Evolutionary conservation across 2,888 invertebrate species (phyloP).

Genomic region (Diadegma fenestrale): DNA sequence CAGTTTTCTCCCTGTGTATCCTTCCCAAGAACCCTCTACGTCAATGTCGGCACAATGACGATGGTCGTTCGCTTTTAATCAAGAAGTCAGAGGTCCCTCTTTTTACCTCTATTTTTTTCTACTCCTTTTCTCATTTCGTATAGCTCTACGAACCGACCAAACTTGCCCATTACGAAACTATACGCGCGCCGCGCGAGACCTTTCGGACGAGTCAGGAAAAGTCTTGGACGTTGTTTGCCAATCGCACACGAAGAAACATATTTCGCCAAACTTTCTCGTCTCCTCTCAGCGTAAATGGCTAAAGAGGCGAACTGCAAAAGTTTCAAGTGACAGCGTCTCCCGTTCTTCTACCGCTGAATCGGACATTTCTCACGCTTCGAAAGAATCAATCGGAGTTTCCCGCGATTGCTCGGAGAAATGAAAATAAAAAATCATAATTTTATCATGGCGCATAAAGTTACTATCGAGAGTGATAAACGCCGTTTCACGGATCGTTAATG

Average conservation of each 20-base stretch:
- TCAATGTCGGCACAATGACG: constrained; percentile 56
- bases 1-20: constrained; percentile 50
- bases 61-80: constrained; percentile 72
- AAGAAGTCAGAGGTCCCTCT: constrained; percentile 62
- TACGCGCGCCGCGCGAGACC: constrained; percentile 41
- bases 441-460: constrained; percentile 16
- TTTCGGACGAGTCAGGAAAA: constrained; percentile 60
- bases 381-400: constrained; percentile 29
- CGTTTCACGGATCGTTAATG: constrained; percentile 48
- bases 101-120: constrained; percentile 17
- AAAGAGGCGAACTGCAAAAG: constrained; percentile 18
- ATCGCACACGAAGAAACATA: neutral
- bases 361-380: constrained; percentile 51
- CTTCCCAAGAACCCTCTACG: constrained; percentile 25
- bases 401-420: constrained; percentile 41
- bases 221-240: constrained; percentile 33
- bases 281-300: neutral
- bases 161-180: constrained; percentile 45
- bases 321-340: neutral
- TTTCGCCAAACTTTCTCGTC: constrained; percentile 55
- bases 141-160: constrained; percentile 62
- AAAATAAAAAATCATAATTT: constrained; percentile 6
- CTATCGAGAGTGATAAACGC: neutral
- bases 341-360: constrained; percentile 29
- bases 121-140: constrained; percentile 51